Base-by-base conservation (phyloP, 1,140 invertebrate genomes). In the Oppia nitens region DNA sequence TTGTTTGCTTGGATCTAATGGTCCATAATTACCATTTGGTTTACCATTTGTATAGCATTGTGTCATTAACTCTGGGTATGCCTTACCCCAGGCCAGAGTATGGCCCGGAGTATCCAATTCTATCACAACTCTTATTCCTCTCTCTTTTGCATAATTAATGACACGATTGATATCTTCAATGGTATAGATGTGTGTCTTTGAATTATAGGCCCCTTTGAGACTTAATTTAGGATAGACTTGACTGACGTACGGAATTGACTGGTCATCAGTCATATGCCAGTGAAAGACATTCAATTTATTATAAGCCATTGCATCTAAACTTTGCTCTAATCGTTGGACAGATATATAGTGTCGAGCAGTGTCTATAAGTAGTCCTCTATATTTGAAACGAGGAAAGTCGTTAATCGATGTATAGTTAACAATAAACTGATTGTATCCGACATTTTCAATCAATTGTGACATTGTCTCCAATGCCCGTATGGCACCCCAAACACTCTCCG, bases 41-140 rank as follows among this genome's bases (percentile, higher is more conserved):
- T 66, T 63, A 20, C 64, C 64, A 11, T 68, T 59, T 3, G 62
- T 64, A 60, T 80, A 83, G 68, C 89, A 95, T 47, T 76, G 62
- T 0, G 87, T 87, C 48, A 94, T 70, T 2, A 92, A 48, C 25
- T 79, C 76, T 0, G 81, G 78, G 65, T 81, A 77, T 2, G 80
- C 81, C 32, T 74, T 71, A 11, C 84, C 85, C 88, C 87, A 93
- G 1, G 87, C 87, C 58, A 77, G 72, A 1, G 85, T 86, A 67
- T 94, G 90, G 83, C 84, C 88, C 63, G 91, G 90, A 20, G 86
- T 83, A 72, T 95, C 91, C 70, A 94, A 92, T 74, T 96, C 92
- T 1, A 84, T 77, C 50, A 95, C 73, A 0, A 95, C 87, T 47
- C 90, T 73, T 60, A 96, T 90, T 4, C 90, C 91, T 24, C 88